phyloP scores from a whole-genome alignment of 23 tunicate genomes.

The Styela clava region DNA sequence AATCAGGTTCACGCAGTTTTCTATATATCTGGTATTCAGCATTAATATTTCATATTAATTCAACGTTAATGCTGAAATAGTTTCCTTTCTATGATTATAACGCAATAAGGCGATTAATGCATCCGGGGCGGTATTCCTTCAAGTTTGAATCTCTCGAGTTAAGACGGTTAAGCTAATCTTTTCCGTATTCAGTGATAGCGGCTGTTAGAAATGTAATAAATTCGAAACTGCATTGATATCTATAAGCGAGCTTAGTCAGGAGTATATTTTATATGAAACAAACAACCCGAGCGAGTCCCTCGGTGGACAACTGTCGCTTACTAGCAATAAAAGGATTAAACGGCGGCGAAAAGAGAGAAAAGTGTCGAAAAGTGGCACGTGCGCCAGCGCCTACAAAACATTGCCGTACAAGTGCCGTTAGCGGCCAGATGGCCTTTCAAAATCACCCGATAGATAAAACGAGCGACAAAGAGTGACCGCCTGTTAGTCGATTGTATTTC shows the following conservation, averaged over 20 bases:
- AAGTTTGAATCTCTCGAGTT: not conserved
- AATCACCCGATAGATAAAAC: conserved; percentile 21
- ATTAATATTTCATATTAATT: too few relatives aligned
- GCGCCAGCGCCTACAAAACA: conserved; percentile 16
- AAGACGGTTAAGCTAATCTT: conserved; percentile 24
- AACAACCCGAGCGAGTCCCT: conserved; percentile 15
- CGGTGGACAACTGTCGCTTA: conserved; percentile 34
- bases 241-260: not conserved
- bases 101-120: conserved; percentile 9
- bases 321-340: conserved; percentile 14
- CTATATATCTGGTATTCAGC: not conserved
- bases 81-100: not conserved
- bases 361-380: conserved; percentile 19
- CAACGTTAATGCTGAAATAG: not conserved
- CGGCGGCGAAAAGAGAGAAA: conserved; percentile 3
- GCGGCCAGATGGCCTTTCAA: conserved; percentile 36
- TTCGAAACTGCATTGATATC: conserved; percentile 2
- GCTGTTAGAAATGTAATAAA: conserved; percentile 6
- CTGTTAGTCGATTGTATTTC: conserved; percentile 12
- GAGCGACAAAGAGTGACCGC: conserved; percentile 2
- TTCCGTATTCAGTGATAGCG: conserved; percentile 21
- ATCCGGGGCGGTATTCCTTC: not conserved
- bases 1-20: too few relatives aligned
- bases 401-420: conserved; percentile 32
- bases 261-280: conserved; percentile 7